Evolutionary conservation across 2,888 invertebrate genomes (phyloP).

Genomic region (Acrocyrtus sp.): DNA sequence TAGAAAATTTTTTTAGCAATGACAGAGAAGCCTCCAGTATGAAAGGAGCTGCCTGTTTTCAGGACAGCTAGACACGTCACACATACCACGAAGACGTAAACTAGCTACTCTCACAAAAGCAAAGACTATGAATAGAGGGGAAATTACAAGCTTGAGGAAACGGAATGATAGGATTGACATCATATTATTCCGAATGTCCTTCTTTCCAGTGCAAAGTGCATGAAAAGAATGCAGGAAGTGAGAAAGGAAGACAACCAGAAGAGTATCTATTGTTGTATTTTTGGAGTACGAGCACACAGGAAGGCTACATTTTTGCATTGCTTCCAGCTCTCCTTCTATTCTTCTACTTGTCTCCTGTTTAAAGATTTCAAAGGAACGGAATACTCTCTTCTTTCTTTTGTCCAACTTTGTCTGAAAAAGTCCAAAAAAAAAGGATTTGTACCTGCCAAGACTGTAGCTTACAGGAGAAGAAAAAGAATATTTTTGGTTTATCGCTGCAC

Average conservation of each 20-base stretch:
- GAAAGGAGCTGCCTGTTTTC: not conserved
- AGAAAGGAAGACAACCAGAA: not conserved
- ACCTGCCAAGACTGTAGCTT: too few species aligned
- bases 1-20: too few species aligned
- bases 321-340: too few species aligned
- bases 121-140: not conserved
- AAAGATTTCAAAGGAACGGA: too few species aligned
- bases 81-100: not conserved
- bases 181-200: slow-evolving; percentile 16
- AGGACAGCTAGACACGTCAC: not conserved
- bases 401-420: too few species aligned
- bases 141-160: slow-evolving; percentile 32
- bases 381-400: too few species aligned
- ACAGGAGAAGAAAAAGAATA: too few species aligned
- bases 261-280: not conserved
- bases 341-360: too few species aligned
- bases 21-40: too few species aligned
- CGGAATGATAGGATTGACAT: slow-evolving; percentile 36
- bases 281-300: not conserved
- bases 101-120: not conserved
- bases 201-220: not conserved
- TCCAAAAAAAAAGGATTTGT: too few species aligned
- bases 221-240: not conserved
- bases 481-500: too few species aligned
- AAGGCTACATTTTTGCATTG: not conserved